Evolutionary conservation across 2,888 invertebrate species (phyloP), one percentile per base, ranked within the genome.

Genomic region (Pilophorus perplexus): DNA sequence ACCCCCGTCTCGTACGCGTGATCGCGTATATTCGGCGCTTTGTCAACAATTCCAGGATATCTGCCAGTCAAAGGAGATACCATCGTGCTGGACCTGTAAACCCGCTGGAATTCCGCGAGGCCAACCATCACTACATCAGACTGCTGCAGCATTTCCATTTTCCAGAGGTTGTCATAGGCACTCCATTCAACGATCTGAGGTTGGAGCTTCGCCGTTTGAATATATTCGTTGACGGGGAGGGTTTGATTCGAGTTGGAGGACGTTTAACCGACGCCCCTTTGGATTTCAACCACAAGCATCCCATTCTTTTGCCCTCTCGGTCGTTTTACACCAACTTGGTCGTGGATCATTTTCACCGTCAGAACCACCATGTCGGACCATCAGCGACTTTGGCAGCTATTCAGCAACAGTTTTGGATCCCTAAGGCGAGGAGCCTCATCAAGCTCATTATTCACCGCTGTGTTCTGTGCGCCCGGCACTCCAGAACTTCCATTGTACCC

Each of bases 281-380:
- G n/a, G n/a, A n/a, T 5, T 6, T 42, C 3, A 52, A 59, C 4
- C 25, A 33, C 2, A 52, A 54, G 14, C 64, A 67, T 27, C 64
- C 67, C 1, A 55, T 64, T 3, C 33, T 67, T 4, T 18, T 65
- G 12, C 67, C 67, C 12, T 1, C 16, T 12, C 33, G 57, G 16
- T 54, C 50, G 2, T 50, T 37, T 14, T 48, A 57, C 25, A 16
- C 59, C n/a, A 23, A 22, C 42, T 48, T 70, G 18, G 54, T 59
- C 3, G 20, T 40, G 5, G 27, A 42, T 10, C 44, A 42, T 8
- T 6, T 2, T 8, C 59, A 59, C 27, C 42, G 5, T 12, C 1
- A 1, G 8, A 44, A 23, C 27, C 23, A 27, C 14, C 59, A 59
- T 4, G 12, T 25, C 14, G 59, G 59, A 4, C 59, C 59, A 4